Percentiles rank a stretch among this genome's conserved stretches.
phyloP scores from a whole-genome alignment of 2,113 vertebrate genomes.

The Diadophis punctatus region DNA sequence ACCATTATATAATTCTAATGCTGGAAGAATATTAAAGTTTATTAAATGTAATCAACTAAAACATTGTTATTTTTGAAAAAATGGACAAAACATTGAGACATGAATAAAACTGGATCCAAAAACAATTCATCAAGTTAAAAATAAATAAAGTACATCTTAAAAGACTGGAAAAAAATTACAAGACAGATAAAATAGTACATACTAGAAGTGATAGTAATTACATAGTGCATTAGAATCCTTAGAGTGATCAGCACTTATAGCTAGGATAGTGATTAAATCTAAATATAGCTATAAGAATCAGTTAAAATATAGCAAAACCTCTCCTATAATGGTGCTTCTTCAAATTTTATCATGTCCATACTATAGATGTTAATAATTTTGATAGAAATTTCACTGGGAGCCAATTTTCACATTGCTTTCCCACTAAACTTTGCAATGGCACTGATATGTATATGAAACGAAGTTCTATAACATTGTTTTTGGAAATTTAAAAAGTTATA shows the following conservation, averaged over 20 bases:
- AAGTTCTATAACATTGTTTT: neutral
- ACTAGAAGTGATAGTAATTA: neutral
- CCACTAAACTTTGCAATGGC: neutral
- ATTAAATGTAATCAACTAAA: neutral
- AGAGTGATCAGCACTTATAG: neutral
- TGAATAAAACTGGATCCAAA: neutral
- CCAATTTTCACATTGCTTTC: neutral
- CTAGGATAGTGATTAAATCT: neutral
- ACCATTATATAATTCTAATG: neutral
- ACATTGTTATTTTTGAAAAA: neutral
- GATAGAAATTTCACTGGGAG: neutral
- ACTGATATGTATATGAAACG: neutral
- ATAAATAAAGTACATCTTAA: neutral
- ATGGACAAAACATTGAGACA: neutral
- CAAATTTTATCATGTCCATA: neutral
- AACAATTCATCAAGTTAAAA: neutral
- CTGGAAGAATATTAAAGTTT: neutral
- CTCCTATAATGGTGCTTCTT: neutral
- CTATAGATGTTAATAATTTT: neutral
- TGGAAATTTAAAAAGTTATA: neutral
- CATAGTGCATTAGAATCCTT: neutral
- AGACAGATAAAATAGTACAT: neutral
- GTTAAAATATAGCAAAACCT: neutral
- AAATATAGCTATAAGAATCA: neutral
- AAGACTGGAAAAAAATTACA: neutral